Evolutionary conservation across 2,797 vertebrate species (phyloP), one percentile per base, ranked within the genome.

Genomic region (Poliocrania exsul): DNA sequence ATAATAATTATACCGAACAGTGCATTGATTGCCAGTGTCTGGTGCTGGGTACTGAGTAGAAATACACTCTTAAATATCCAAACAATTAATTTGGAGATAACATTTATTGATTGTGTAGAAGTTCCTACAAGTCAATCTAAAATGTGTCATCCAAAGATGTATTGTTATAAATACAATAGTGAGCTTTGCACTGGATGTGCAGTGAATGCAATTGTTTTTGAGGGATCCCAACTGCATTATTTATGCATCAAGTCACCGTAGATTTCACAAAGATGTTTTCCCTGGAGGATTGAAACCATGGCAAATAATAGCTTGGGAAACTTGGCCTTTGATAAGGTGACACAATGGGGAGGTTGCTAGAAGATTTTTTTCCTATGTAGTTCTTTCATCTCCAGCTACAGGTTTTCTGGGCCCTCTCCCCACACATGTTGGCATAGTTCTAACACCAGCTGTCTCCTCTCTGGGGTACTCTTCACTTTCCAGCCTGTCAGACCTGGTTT

Each of bases 241-340:
- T 96, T 97, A 96, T 92, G 94, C 96, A 96, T 95, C 86, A 77
- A 73, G 96, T 94, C 92, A 92, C 84, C 96, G 97, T 86, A 96
- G 96, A 96, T 90, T 97, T 97, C 94, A 86, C 93, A 94, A 92
- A 97, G 88, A 71, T 87, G 38, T 93, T 96, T 96, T 92, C 95
- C 85, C 86, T 92, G 62, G 69, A 94, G 93, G 81, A 82, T 4
- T 73, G 90, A 96, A 92, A 91, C 94, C 65, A 33, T 70, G 80
- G 92, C 85, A 96, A 91, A 90, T 83, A 93, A 95, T 88, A 83
- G 64, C 58, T 72, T 28, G 25, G 66, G 61, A 78, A 92, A 78
- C 57, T 16, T 53, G 57, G 35, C 50, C 57, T 71, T 86, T 85
- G 79, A 57, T 91, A 49, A 86, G 81, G 44, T 73, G 70, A 17